phyloP scores from a whole-genome alignment of 1,140 invertebrate species.

The Cydia fagiglandana region DNA sequence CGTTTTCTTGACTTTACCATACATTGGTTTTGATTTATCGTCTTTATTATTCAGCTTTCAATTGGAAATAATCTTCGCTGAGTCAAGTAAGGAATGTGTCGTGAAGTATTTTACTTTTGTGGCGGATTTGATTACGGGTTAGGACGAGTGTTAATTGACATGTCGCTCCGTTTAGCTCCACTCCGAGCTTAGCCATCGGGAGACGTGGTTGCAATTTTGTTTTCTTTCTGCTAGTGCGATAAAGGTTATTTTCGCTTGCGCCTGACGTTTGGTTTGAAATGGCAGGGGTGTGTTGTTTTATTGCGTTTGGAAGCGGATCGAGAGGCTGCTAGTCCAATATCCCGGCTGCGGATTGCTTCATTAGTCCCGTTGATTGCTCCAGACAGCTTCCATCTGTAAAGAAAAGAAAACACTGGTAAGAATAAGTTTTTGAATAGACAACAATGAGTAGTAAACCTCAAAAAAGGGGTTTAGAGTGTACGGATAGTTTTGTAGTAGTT shows the following conservation, averaged over 20 bases:
- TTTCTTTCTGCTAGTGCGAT: conserved; percentile 50
- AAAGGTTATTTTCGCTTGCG: conserved; percentile 56
- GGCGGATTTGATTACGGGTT: conserved; percentile 61
- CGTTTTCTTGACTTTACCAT: conserved; percentile 66
- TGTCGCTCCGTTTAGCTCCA: conserved; percentile 64
- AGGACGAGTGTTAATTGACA: conserved; percentile 69
- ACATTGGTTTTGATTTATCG: conserved; percentile 61
- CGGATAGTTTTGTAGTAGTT: conserved; percentile 10
- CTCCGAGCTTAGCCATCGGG: conserved; percentile 70
- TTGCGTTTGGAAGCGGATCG: conserved; percentile 59
- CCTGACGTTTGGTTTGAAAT: conserved; percentile 43
- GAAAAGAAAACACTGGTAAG: conserved; percentile 50
- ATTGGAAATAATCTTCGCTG: conserved; percentile 25
- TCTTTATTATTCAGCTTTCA: conserved; percentile 31
- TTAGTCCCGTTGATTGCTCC: conserved; percentile 66
- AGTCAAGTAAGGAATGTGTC: conserved; percentile 70
- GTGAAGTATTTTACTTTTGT: conserved; percentile 60
- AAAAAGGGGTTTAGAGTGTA: neutral
- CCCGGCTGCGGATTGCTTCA: conserved; percentile 74
- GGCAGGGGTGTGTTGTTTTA: conserved; percentile 59
- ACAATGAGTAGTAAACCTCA: conserved; percentile 15
- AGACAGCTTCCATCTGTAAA: conserved; percentile 70
- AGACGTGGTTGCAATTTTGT: conserved; percentile 45
- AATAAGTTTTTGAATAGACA: conserved; percentile 29
- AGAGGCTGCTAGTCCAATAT: conserved; percentile 72